These are phyloP conservation scores for Cydia pomonella DNA, from an alignment of 1,140 invertebrate species.

Conservation along the genomic window DNA sequence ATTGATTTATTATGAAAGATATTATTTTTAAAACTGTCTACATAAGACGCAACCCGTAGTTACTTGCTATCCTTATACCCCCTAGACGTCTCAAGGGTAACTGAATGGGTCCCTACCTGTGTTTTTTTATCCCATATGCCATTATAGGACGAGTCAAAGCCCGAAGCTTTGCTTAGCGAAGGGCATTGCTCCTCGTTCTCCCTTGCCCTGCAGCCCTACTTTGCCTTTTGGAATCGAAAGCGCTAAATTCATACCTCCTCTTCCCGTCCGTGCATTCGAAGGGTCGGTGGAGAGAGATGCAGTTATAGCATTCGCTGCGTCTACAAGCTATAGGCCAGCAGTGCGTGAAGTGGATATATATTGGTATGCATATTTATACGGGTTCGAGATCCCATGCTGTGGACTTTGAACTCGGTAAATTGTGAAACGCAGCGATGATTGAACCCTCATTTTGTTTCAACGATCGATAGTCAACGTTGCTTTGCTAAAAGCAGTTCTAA, in stretches of 20 bases:
- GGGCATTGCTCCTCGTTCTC: slow-evolving; percentile 77
- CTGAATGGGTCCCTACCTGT: slow-evolving; percentile 73
- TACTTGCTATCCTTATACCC: slow-evolving; percentile 39
- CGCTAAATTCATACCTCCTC: slow-evolving; percentile 57
- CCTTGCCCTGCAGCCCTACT: slow-evolving; percentile 79
- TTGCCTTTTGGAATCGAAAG: slow-evolving; percentile 65
- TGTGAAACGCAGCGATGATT: slow-evolving; percentile 60
- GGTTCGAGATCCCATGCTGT: slow-evolving; percentile 46
- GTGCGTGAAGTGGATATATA: slow-evolving; percentile 60
- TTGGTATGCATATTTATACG: slow-evolving; percentile 56
- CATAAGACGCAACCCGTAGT: not conserved
- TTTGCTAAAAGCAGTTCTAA: slow-evolving; percentile 11
- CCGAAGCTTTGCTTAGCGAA: slow-evolving; percentile 66
- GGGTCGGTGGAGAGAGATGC: slow-evolving; percentile 69
- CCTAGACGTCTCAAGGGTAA: slow-evolving; percentile 76
- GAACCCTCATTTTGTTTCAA: slow-evolving; percentile 58
- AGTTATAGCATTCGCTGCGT: slow-evolving; percentile 55
- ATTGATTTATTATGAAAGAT: slow-evolving; percentile 6
- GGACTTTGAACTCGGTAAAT: slow-evolving; percentile 75
- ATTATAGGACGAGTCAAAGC: slow-evolving; percentile 67
- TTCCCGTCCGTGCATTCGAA: slow-evolving; percentile 45
- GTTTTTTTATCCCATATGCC: slow-evolving; percentile 65
- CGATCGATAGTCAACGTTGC: slow-evolving; percentile 57
- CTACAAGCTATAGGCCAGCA: slow-evolving; percentile 63
- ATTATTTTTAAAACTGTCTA: not conserved